Base-by-base conservation (phyloP, 2,113 vertebrate species). In the Xiphias gladius region DNA sequence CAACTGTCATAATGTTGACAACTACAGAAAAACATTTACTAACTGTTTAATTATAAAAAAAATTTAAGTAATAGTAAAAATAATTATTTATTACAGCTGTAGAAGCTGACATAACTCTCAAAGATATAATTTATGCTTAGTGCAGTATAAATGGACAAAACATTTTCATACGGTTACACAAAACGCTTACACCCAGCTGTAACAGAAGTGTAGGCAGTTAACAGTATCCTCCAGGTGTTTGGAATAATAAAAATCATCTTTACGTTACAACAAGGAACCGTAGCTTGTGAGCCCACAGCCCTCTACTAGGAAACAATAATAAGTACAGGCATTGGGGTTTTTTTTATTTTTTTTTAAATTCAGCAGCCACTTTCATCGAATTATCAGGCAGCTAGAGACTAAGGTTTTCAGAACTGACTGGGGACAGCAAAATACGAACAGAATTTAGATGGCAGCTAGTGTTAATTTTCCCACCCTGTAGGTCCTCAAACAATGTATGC, bases 401-500 rank as follows among this genome's bases (percentile, higher is more conserved):
- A 2, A 7, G 3, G 8, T 30, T 73, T 55, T 30, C 4, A 19
- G 35, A 28, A 41, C 11, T 10, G 37, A 70, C 20, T n/a, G 4
- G 6, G 50, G 43, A 41, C 4, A 13, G 24, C 16, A 73, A 77
- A 77, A 79, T 48, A 52, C 10, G 26, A 66, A 55, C 75, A 74
- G 65, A 69, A 70, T 73, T 65, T 71, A 68, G 64, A 72, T 76
- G 72, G 71, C 43, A 54, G 62, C 43, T 32, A 22, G 76, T 39
- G 86, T 85, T 85, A 62, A 83, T 79, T 6, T 84, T 75, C 78
- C 86, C 78, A 66, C 80, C 88, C 62, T 57, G 81, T 32, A 79
- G 77, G 64, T 88, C 87, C 86, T 69, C 54, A 68, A 73, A 86
- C 86, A 87, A 87, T 66, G 70, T 83, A 77, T 79, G 85, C 72